phyloP scores from a whole-genome alignment of 1,140 invertebrate species.

The Penaeus japonicus region DNA sequence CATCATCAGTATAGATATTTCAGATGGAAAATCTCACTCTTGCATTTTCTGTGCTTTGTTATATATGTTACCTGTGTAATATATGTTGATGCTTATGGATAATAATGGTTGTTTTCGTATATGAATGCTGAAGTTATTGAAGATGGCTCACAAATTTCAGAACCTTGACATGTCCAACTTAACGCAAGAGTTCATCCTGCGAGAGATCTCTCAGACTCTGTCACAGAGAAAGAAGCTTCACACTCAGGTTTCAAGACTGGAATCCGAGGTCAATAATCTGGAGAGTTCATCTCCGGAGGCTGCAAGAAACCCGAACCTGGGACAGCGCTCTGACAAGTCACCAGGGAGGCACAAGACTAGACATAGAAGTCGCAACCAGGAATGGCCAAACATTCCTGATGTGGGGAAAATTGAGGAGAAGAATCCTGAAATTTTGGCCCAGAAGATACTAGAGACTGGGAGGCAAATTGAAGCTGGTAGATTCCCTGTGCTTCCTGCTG shows the following conservation, averaged over 20 bases:
- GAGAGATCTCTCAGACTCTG: constrained; percentile 84
- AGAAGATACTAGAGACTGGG: constrained; percentile 88
- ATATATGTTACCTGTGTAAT: no score
- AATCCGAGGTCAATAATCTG: constrained; percentile 77
- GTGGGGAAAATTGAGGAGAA: constrained; percentile 90
- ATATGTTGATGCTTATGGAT: not conserved
- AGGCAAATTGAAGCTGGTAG: constrained; percentile 64
- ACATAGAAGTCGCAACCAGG: constrained; percentile 77
- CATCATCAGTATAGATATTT: no score
- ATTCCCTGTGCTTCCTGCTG: constrained; percentile 58
- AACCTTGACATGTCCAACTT: constrained; percentile 55
- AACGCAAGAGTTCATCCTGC: constrained; percentile 79
- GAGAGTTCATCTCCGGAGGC: constrained; percentile 67
- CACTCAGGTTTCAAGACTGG: constrained; percentile 77
- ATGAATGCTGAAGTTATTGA: not conserved
- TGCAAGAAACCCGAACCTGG: not conserved
- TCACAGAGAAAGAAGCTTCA: constrained; percentile 82
- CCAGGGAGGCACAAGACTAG: constrained; percentile 57
- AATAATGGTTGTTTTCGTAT: not conserved
- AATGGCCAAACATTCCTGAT: constrained; percentile 89
- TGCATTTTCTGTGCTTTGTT: no score
- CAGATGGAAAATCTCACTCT: no score
- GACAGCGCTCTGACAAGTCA: constrained; percentile 49
- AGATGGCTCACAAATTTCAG: not conserved
- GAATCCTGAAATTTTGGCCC: constrained; percentile 86